Conservation (phyloP, 2,113 vertebrate species). For the Cololabis saira region DNA sequence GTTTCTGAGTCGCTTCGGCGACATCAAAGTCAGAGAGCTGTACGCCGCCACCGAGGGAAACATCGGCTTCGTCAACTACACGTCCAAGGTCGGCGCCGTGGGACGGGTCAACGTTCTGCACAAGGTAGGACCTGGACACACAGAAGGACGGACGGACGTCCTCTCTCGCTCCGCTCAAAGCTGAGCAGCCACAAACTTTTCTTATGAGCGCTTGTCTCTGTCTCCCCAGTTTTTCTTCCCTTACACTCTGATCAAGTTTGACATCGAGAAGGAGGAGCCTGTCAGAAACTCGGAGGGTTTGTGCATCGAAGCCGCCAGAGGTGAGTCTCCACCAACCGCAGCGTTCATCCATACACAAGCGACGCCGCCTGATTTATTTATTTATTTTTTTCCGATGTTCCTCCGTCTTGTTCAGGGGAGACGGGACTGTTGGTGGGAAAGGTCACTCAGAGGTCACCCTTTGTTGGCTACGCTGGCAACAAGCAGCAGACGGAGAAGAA, state of each 20-base stretch:
- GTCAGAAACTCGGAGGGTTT: conserved; percentile 82
- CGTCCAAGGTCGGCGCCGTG: conserved; percentile 83
- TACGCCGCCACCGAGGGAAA: conserved; percentile 93
- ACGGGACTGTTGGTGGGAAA: conserved; percentile 87
- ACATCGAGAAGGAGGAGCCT: conserved; percentile 83
- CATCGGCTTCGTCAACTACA: conserved; percentile 88
- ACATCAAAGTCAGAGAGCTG: conserved; percentile 83
- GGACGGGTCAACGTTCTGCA: conserved; percentile 81
- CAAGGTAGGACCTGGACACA: conserved; percentile 71
- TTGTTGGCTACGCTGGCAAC: conserved; percentile 87
- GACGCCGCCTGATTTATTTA: too few relatives aligned
- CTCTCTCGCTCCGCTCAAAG: not conserved
- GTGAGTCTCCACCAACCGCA: conserved; percentile 47
- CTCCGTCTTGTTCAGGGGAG: conserved; percentile 78
- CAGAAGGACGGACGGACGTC: too few relatives aligned
- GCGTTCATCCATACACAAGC: too few relatives aligned
- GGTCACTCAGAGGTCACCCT: conserved; percentile 84
- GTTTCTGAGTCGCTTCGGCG: conserved; percentile 88
- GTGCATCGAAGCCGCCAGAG: conserved; percentile 80
- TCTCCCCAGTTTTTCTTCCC: conserved; percentile 77
- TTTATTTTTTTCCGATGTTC: not conserved
- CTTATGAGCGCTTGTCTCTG: not conserved
- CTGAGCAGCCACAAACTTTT: not conserved
- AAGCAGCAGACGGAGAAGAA: conserved; percentile 88
- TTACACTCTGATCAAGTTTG: conserved; percentile 85